Base-by-base conservation (phyloP, 2,113 vertebrate genomes). In the Clarias gariepinus region DNA sequence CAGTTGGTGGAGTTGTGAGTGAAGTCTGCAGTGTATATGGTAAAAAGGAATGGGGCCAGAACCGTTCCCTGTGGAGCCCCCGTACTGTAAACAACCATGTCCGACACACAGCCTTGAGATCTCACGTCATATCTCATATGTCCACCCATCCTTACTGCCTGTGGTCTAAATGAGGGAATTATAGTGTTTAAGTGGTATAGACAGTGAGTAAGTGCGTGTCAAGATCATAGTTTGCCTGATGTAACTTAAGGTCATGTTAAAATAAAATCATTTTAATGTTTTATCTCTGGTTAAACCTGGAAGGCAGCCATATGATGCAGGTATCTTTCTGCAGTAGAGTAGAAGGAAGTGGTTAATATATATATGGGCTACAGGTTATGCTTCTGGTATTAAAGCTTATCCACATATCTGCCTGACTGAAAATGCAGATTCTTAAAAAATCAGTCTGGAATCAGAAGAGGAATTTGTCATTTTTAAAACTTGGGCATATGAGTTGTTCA, bases 261-360 rank as follows among this genome's bases (percentile, higher is more conserved):
- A 25, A n/a, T 63, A 63, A 25, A 61, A 63, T 6, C 21, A 63
- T 63, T 63, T 63, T 4, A 9, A 21, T 9, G 25, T 63, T 63
- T 63, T 9, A 25, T 25, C 60, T 25, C 60, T 25, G 23, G 9
- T 25, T 63, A 63, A 63, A 63, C 25, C 23, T 25, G 60, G 60
- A 61, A 61, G 21, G 21, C 60, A 61, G 60, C 8, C 60, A 28
- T 66, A 66, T 66, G 12, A 28, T 28, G 11, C 60, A 21, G 57
- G n/a, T n/a, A n/a, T n/a, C n/a, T n/a, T n/a, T n/a, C n/a, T n/a
- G n/a, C n/a, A n/a, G n/a, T n/a, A n/a, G n/a, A n/a, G n/a, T n/a
- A n/a, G n/a, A n/a, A n/a, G n/a, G n/a, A n/a, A 71, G 10, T 57
- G 82, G 68, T 83, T 71, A 71, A 16, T 69, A 66, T 63, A 66